phyloP scores from a whole-genome alignment of 2,113 vertebrate species.

The Hoplias malabaricus region DNA sequence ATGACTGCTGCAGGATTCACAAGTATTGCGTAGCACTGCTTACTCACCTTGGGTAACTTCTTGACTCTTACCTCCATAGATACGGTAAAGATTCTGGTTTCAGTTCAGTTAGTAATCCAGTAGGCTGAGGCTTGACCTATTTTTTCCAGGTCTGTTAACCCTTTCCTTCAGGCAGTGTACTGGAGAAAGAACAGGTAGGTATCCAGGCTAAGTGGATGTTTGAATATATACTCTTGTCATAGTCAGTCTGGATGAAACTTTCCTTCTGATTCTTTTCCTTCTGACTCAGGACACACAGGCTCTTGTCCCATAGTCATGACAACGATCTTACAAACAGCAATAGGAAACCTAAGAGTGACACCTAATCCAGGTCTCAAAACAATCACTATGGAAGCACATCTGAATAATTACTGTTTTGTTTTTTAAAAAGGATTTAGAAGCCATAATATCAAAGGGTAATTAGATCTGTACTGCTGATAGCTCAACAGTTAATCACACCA shows the following conservation, averaged over 20 bases:
- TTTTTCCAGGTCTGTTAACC: background rate
- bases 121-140: too few species aligned
- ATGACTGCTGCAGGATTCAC: background rate
- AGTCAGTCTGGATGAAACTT: background rate
- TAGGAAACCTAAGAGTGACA: slow-evolving; percentile 58
- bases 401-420: slow-evolving; percentile 29
- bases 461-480: slow-evolving; percentile 15
- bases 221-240: background rate
- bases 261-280: slow-evolving; percentile 5
- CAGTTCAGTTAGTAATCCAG: background rate
- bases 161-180: background rate
- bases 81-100: slow-evolving; percentile 18
- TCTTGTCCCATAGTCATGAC: slow-evolving; percentile 31
- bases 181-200: background rate
- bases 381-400: slow-evolving; percentile 35
- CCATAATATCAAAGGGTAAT: slow-evolving; percentile 20
- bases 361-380: slow-evolving; percentile 51
- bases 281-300: slow-evolving; percentile 35
- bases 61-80: background rate
- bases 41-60: slow-evolving; percentile 5
- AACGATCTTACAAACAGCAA: slow-evolving; percentile 55
- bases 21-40: background rate
- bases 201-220: slow-evolving; percentile 9
- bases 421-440: slow-evolving; percentile 29
- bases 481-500: slow-evolving; percentile 16